phyloP scores from a whole-genome alignment of 2,113 vertebrate genomes.

The Eublepharis macularius region DNA sequence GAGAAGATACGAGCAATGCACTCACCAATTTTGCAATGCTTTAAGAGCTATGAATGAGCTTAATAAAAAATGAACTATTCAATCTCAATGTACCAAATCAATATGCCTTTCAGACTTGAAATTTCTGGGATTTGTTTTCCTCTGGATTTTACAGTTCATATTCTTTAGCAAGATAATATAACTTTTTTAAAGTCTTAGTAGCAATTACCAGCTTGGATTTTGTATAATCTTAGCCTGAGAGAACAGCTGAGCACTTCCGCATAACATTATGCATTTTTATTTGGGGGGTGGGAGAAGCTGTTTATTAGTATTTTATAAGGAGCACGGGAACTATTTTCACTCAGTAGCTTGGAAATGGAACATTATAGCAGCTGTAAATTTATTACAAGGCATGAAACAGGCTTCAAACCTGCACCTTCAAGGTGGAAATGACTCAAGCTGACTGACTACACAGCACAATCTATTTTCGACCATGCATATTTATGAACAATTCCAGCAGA shows the following conservation, averaged over 20 bases:
- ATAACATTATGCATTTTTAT: slow-evolving; percentile 42
- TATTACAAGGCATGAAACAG: slow-evolving; percentile 79
- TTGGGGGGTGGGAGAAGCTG: slow-evolving; percentile 51
- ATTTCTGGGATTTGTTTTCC: not conserved
- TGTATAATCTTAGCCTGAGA: slow-evolving; percentile 50
- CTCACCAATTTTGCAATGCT: not conserved
- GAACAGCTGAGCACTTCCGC: slow-evolving; percentile 49
- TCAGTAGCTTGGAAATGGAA: slow-evolving; percentile 72
- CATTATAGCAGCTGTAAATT: slow-evolving; percentile 79
- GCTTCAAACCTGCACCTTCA: slow-evolving; percentile 76
- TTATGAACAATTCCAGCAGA: slow-evolving; percentile 80
- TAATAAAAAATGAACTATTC: slow-evolving; percentile 2
- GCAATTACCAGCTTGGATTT: slow-evolving; percentile 37
- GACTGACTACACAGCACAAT: slow-evolving; percentile 65
- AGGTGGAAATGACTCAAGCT: slow-evolving; percentile 76
- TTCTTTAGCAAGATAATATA: slow-evolving; percentile 13
- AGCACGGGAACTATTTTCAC: slow-evolving; percentile 54
- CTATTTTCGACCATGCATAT: slow-evolving; percentile 83
- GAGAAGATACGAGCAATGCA: not conserved
- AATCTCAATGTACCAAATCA: slow-evolving; percentile 5
- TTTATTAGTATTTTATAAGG: slow-evolving; percentile 73
- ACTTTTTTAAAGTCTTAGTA: slow-evolving; percentile 32
- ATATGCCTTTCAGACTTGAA: not conserved
- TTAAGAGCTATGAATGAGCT: not conserved
- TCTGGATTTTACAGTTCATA: slow-evolving; percentile 1